phyloP scores from a whole-genome alignment of 2,888 invertebrate genomes.

The Anarsia innoxiella region DNA sequence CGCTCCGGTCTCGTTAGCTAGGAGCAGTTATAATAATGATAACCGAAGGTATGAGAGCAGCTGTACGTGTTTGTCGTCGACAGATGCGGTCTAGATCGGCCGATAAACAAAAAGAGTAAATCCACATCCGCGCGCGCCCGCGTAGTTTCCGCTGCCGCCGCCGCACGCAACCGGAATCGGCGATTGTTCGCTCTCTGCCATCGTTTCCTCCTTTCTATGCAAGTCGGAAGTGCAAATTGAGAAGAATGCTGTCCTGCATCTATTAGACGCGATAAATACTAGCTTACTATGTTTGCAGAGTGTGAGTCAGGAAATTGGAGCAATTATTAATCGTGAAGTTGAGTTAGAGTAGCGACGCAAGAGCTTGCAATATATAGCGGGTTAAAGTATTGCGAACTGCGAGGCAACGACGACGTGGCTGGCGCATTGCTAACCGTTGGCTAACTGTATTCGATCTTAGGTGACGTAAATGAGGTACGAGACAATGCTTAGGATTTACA shows the following conservation, averaged over 20 bases:
- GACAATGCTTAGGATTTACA: slow-evolving; percentile 35
- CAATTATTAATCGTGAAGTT: slow-evolving; percentile 54
- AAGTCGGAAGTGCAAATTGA: slow-evolving; percentile 55
- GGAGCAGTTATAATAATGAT: slow-evolving; percentile 47
- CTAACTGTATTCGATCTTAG: slow-evolving; percentile 56
- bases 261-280: slow-evolving; percentile 30
- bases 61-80: slow-evolving; percentile 57
- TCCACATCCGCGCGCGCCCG: slow-evolving; percentile 59
- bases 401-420: slow-evolving; percentile 45
- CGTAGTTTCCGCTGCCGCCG: slow-evolving; percentile 55
- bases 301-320: slow-evolving; percentile 34
- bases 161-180: slow-evolving; percentile 55
- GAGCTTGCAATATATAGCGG: slow-evolving; percentile 69
- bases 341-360: slow-evolving; percentile 47
- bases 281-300: slow-evolving; percentile 11
- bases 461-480: slow-evolving; percentile 54
- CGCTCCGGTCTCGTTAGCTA: slow-evolving; percentile 34
- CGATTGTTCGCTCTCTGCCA: slow-evolving; percentile 64
- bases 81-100: slow-evolving; percentile 70
- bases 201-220: slow-evolving; percentile 63
- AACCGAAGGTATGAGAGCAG: slow-evolving; percentile 53
- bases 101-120: slow-evolving; percentile 66
- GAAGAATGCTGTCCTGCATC: slow-evolving; percentile 29
- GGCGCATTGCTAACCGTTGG: slow-evolving; percentile 57
- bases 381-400: slow-evolving; percentile 52